These are phyloP conservation scores for Engraulis encrasicolus DNA, from an alignment of 2,113 vertebrate species.

Conservation along the genomic window DNA sequence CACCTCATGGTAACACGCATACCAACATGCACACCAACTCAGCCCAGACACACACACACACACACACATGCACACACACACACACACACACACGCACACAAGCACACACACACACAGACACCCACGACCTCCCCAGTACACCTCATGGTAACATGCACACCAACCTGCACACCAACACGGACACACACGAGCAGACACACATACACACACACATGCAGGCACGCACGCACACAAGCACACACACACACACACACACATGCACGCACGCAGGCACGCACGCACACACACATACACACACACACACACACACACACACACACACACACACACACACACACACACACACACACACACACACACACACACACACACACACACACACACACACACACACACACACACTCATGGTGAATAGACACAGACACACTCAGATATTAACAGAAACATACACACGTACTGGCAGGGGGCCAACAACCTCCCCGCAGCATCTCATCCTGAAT, in stretches of 20 bases:
- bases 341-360: background rate
- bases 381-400: background rate
- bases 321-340: background rate
- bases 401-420: no score
- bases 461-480: no score
- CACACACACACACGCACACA: no score
- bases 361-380: background rate
- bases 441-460: no score
- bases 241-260: background rate
- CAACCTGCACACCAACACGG: background rate
- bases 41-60: no score
- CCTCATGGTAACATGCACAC: constrained; percentile 66
- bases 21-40: background rate
- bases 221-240: no score
- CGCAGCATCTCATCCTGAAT: no score
- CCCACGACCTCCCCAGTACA: constrained; percentile 84
- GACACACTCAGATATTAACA: no score
- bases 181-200: no score
- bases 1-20: constrained; percentile 72
- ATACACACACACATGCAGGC: no score
- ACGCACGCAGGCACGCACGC: background rate
- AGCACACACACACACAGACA: background rate
- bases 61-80: no score
- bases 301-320: background rate
- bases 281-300: background rate